A percentile compares a stretch with the other conserved stretches of the same genome.
Evolutionary conservation across 2,888 invertebrate species (phyloP).

Genomic region (Scaptodrosophila latifasciaeformis): DNA sequence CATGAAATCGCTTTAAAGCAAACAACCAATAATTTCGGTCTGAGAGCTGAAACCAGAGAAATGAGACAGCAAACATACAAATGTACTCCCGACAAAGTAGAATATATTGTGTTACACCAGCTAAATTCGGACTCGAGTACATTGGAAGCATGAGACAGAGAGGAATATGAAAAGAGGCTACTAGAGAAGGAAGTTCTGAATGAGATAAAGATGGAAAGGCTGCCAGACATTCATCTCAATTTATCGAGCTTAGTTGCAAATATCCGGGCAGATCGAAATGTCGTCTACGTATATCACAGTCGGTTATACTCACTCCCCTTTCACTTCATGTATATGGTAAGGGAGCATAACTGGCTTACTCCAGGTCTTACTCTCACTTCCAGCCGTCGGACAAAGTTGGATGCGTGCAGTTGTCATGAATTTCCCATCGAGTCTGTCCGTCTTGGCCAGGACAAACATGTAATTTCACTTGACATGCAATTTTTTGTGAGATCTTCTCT

Average conservation of each 20-base stretch:
- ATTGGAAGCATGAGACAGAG: too few species aligned
- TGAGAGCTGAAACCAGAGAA: too few species aligned
- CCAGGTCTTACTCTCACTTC: constrained; percentile 1
- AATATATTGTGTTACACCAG: constrained; percentile 12
- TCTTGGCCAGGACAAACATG: constrained; percentile 42
- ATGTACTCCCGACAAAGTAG: constrained; percentile 38
- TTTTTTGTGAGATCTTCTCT: constrained; percentile 34
- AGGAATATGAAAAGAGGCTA: too few species aligned
- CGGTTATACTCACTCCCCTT: constrained; percentile 1
- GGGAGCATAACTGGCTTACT: constrained; percentile 4
- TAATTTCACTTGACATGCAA: constrained; percentile 65
- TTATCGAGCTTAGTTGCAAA: constrained; percentile 50
- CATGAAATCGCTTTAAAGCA: too few species aligned
- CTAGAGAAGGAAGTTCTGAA: too few species aligned
- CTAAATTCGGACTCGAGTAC: too few species aligned
- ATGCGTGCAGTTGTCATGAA: constrained; percentile 7
- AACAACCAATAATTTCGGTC: too few species aligned
- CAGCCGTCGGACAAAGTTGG: constrained; percentile 2
- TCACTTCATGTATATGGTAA: constrained; percentile 6
- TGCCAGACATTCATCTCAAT: constrained; percentile 62
- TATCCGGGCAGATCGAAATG: constrained; percentile 53
- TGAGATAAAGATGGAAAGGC: too few species aligned
- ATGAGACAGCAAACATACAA: constrained; percentile 50
- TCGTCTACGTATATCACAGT: constrained; percentile 43
- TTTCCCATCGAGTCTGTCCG: constrained; percentile 7